Evolutionary conservation across 2,888 invertebrate genomes (phyloP).

Genomic region (Ariolimax columbianus): DNA sequence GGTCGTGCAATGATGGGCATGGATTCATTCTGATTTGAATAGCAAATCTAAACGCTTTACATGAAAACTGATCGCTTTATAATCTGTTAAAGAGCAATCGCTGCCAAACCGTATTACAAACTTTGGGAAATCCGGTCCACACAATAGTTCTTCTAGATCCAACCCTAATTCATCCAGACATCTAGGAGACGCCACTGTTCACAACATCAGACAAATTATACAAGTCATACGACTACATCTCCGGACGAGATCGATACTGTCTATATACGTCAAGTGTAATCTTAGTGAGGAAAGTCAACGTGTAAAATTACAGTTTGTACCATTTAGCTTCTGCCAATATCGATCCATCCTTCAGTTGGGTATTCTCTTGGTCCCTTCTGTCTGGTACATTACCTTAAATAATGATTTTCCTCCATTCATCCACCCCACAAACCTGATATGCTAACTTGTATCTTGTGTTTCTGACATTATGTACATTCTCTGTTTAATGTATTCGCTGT

Average conservation of each 20-base stretch:
- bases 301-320: conserved; percentile 5
- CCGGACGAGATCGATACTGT: background rate
- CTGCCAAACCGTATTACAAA: too few relatives aligned
- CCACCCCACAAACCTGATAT: too few relatives aligned
- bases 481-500: too few relatives aligned
- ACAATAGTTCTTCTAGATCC: too few relatives aligned
- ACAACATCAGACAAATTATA: conserved; percentile 4
- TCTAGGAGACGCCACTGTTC: background rate
- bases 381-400: background rate
- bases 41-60: too few relatives aligned
- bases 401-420: background rate
- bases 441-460: too few relatives aligned
- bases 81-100: too few relatives aligned
- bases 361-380: background rate
- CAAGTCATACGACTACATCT: background rate
- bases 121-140: too few relatives aligned
- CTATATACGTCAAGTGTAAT: background rate
- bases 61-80: too few relatives aligned
- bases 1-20: too few relatives aligned
- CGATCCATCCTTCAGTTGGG: background rate
- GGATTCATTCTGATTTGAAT: too few relatives aligned
- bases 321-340: background rate
- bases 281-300: conserved; percentile 4
- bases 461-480: too few relatives aligned
- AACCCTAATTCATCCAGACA: background rate